Base-by-base conservation (phyloP, 35 echinoderm and acorn worm species). In the Apostichopus japonicus region DNA sequence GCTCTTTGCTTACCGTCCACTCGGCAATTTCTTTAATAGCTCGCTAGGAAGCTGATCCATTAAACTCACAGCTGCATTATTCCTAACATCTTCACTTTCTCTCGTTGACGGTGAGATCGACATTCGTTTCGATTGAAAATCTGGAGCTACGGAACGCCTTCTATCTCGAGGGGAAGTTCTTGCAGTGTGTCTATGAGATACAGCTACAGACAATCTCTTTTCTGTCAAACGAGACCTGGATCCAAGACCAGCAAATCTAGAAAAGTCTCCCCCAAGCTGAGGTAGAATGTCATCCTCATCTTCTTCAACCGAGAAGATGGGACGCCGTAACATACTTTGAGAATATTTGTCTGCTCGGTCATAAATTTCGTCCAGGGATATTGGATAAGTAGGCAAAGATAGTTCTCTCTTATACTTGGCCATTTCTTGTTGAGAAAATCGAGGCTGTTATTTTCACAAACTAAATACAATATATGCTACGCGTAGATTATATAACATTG, bases 311-410 rank as follows among this genome's bases (percentile, higher is more conserved):
- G 52, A 91, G 17, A 95, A 91, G n/a, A 95, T 86, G 1, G 96
- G 94, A 54, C 93, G 81, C 19, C 80, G 73, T 75, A 95, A 51
- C 6, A 96, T 23, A 87, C 92, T 94, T 58, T 94, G 59, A n/a
- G 94, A 93, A 79, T 78, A 90, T 53, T 92, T 90, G 4, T 95
- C 65, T 7, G 96, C 93, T 22, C 96, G 83, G 33, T 98, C 96
- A 70, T 98, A 98, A 53, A 98, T 87, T 63, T 98, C 96, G 24
- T 98, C 96, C 62, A 98, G 53, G 1, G 96, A 71, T 59, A 95
- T 90, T 1, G 96, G 93, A 55, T 95, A 80, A 27, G 53, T 58
- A 6, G 96, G 96, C n/a, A 65, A 71, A 65, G 14, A 10, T 23
- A 83, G 54, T 14, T 83, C 79, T 52, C 54, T 83, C 54, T 83